Evolutionary conservation across 2,113 vertebrate genomes (phyloP).

Genomic region (Loxodonta africana): DNA sequence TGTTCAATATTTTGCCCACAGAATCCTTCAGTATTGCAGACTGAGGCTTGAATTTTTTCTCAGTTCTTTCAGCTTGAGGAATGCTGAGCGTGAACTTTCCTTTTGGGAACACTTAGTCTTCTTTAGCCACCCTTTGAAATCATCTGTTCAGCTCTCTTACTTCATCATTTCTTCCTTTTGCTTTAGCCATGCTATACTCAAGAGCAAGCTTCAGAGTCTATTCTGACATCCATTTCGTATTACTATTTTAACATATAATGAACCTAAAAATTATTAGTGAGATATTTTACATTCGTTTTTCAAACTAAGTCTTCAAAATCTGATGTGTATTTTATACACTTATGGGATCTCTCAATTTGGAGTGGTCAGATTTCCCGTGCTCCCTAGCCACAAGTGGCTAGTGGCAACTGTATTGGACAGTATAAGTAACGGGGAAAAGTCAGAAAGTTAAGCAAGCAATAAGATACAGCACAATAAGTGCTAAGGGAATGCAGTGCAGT

Average conservation of each 20-base stretch:
- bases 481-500: not conserved
- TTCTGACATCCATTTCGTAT: not conserved
- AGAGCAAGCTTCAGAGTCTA: too few species aligned
- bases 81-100: too few species aligned
- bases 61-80: too few species aligned
- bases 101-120: too few species aligned
- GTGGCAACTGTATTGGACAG: not conserved
- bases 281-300: not conserved
- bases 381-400: not conserved
- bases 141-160: too few species aligned
- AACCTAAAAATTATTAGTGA: not conserved
- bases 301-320: not conserved
- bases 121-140: too few species aligned
- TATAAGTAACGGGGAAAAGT: not conserved
- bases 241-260: not conserved
- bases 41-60: too few species aligned
- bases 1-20: too few species aligned
- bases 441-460: not conserved
- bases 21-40: too few species aligned
- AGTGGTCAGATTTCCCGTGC: not conserved
- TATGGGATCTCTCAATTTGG: not conserved
- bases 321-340: not conserved
- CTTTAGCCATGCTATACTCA: too few species aligned
- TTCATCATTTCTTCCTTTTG: too few species aligned
- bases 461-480: not conserved